A percentile compares a stretch with the other conserved stretches of the same genome.
These are phyloP conservation scores for Coenobita brevimanus DNA, from an alignment of 1,140 invertebrate genomes.

Conservation along the genomic window DNA sequence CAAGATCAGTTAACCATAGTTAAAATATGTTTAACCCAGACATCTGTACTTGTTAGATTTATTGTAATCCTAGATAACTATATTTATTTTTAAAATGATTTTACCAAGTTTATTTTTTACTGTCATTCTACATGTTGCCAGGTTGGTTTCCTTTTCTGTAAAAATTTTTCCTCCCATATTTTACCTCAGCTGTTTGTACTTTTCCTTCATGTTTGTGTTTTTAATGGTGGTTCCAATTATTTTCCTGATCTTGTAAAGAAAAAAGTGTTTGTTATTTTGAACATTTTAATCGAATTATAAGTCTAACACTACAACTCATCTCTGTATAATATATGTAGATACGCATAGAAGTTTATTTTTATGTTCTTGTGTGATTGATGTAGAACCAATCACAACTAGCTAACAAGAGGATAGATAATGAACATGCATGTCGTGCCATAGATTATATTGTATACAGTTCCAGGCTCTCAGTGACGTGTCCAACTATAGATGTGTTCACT, in stretches of 20 bases:
- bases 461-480: conserved; percentile 29
- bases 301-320: conserved; percentile 1
- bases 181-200: too few species aligned
- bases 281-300: conserved; percentile 9
- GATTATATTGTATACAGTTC: conserved; percentile 28
- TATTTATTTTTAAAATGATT: too few species aligned
- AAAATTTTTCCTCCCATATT: too few species aligned
- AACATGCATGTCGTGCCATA: conserved; percentile 52
- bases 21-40: too few species aligned
- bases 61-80: too few species aligned
- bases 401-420: conserved; percentile 32
- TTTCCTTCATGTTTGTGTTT: background rate
- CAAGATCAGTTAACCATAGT: too few species aligned
- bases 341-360: conserved; percentile 57
- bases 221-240: too few species aligned
- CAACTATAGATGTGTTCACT: conserved; percentile 51
- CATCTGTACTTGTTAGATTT: too few species aligned
- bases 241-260: background rate
- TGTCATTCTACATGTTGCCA: too few species aligned
- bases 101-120: too few species aligned
- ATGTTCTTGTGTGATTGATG: conserved; percentile 41
- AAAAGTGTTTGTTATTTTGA: conserved; percentile 2
- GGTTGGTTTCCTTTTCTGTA: too few species aligned
- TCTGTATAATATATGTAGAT: conserved; percentile 55
- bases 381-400: conserved; percentile 28